phyloP scores from a whole-genome alignment of 2,888 invertebrate species.

The Dicranocentrus wangi region DNA sequence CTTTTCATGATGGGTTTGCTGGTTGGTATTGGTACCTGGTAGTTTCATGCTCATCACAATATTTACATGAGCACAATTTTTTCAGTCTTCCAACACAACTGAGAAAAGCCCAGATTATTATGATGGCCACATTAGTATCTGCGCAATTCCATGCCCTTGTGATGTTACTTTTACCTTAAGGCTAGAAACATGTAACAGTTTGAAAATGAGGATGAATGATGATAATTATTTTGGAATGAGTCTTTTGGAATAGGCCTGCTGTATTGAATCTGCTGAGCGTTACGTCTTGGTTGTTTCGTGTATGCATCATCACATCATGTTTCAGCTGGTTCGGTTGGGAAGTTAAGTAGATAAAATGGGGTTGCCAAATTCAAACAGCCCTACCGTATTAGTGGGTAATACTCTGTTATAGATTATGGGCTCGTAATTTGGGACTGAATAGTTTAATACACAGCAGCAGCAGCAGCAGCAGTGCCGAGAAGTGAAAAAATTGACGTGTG shows the following conservation, averaged over 20 bases:
- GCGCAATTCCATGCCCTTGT: constrained; percentile 62
- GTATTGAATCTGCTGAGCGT: background rate
- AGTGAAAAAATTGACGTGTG: background rate
- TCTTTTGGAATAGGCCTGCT: constrained; percentile 22
- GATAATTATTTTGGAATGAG: constrained; percentile 50
- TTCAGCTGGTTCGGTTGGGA: constrained; percentile 54
- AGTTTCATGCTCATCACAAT: background rate
- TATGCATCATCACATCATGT: constrained; percentile 24
- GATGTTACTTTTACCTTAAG: constrained; percentile 59
- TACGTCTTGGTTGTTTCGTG: background rate
- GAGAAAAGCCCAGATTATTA: no score
- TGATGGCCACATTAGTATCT: constrained; percentile 55
- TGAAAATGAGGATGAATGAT: constrained; percentile 29
- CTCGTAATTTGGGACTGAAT: background rate
- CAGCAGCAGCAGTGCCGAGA: no score
- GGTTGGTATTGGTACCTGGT: constrained; percentile 27
- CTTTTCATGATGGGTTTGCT: no score
- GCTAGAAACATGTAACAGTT: constrained; percentile 33
- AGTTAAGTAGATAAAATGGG: constrained; percentile 30
- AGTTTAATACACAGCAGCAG: background rate
- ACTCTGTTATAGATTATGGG: background rate
- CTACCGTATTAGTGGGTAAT: background rate
- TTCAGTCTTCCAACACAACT: no score
- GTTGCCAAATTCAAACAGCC: constrained; percentile 50
- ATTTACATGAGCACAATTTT: background rate